A percentile compares a stretch with the other conserved stretches of the same genome.
Conservation (phyloP, 2,113 vertebrate genomes). For the Malurus melanocephalus region DNA sequence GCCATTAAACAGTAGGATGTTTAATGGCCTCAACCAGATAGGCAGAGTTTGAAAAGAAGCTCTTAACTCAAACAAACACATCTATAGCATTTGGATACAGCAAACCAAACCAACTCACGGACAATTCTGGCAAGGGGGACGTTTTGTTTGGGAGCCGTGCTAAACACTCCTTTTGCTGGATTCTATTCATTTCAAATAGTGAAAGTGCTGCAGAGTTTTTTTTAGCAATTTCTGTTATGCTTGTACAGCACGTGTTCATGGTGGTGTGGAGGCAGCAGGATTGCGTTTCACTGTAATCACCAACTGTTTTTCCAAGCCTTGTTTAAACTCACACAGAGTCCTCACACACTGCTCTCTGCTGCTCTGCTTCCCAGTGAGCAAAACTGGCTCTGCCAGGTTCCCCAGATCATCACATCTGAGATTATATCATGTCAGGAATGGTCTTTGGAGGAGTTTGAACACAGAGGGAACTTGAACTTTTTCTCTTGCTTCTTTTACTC, state of each 20-base stretch:
- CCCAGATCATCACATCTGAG: not conserved
- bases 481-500: not conserved
- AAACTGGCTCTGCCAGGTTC: not conserved
- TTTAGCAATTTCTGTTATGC: not conserved
- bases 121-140: not conserved
- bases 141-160: not conserved
- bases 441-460: not conserved
- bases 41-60: not conserved
- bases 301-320: constrained; percentile 4
- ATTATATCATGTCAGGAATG: not conserved
- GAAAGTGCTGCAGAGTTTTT: not conserved
- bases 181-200: not conserved
- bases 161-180: not conserved
- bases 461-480: not conserved
- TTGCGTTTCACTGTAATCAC: not conserved
- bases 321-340: not conserved
- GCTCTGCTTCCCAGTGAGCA: not conserved
- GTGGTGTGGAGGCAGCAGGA: not conserved
- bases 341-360: not conserved
- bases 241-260: constrained; percentile 3
- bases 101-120: not conserved
- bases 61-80: not conserved
- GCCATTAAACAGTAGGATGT: not conserved
- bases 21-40: not conserved
- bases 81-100: not conserved